Evolutionary conservation across 2,888 invertebrate species (phyloP).

Genomic region (Cremastinae sp.): DNA sequence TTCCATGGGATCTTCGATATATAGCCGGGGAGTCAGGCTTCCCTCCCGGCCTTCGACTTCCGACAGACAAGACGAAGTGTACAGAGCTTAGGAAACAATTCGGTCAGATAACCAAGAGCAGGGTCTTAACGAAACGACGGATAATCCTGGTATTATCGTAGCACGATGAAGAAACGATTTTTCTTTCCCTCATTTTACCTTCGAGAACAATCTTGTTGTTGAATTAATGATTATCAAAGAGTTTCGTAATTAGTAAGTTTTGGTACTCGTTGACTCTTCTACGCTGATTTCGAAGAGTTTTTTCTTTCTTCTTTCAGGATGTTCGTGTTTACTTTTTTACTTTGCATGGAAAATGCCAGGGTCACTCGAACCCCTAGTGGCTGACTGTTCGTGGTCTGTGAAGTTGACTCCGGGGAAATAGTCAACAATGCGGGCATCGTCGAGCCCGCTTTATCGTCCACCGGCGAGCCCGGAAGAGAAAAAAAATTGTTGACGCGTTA

Average conservation of each 20-base stretch:
- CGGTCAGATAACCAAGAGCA: constrained; percentile 62
- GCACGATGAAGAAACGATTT: not conserved
- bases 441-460: constrained; percentile 35
- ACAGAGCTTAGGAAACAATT: constrained; percentile 71
- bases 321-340: constrained; percentile 35
- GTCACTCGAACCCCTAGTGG: constrained; percentile 16
- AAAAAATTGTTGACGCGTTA: constrained; percentile 54
- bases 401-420: constrained; percentile 58
- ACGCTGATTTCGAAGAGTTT: too few relatives aligned
- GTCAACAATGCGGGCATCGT: constrained; percentile 36
- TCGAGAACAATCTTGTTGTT: too few relatives aligned
- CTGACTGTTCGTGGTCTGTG: constrained; percentile 30
- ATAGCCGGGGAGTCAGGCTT: constrained; percentile 26
- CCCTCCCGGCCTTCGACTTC: constrained; percentile 69
- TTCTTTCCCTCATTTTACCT: too few relatives aligned
- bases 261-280: too few relatives aligned
- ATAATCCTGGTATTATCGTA: not conserved
- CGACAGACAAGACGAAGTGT: constrained; percentile 70
- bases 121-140: constrained; percentile 51
- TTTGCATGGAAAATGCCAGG: constrained; percentile 53
- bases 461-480: constrained; percentile 37
- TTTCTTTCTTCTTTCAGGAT: too few relatives aligned
- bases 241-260: too few relatives aligned
- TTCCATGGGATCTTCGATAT: constrained; percentile 61
- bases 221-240: too few relatives aligned